phyloP scores from a whole-genome alignment of 2,113 vertebrate genomes.

The Nerophis ophidion region DNA sequence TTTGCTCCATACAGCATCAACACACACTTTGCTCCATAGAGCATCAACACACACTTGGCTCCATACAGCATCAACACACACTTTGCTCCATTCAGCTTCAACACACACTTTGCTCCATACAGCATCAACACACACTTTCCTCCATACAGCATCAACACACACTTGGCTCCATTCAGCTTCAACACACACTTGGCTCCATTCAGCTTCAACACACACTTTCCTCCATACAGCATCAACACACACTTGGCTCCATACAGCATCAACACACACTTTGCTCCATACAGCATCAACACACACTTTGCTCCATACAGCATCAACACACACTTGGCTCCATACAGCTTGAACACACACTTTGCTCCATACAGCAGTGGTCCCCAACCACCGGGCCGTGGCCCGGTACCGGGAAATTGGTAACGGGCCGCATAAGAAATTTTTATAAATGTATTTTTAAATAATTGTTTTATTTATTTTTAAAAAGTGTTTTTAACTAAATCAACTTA shows the following conservation, averaged over 20 bases:
- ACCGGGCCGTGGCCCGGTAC: too few relatives aligned
- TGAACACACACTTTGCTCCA: slow-evolving; percentile 61
- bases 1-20: background rate
- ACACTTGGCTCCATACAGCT: slow-evolving; percentile 55
- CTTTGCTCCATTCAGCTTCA: slow-evolving; percentile 58
- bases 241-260: slow-evolving; percentile 61
- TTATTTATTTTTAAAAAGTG: too few relatives aligned
- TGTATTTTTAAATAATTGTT: too few relatives aligned
- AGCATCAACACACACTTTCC: slow-evolving; percentile 58
- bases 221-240: slow-evolving; percentile 64
- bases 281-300: slow-evolving; percentile 58
- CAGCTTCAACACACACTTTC: background rate
- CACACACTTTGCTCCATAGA: slow-evolving; percentile 52
- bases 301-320: too few relatives aligned
- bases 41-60: slow-evolving; percentile 56
- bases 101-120: slow-evolving; percentile 65
- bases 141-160: slow-evolving; percentile 64
- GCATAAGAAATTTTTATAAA: too few relatives aligned
- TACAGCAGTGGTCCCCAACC: too few relatives aligned
- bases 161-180: slow-evolving; percentile 59
- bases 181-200: slow-evolving; percentile 47
- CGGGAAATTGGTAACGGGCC: too few relatives aligned
- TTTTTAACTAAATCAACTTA: too few relatives aligned
- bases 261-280: slow-evolving; percentile 63
- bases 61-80: too few relatives aligned